Conservation (phyloP, 1,140 invertebrate genomes). For the Planococcus citri region DNA sequence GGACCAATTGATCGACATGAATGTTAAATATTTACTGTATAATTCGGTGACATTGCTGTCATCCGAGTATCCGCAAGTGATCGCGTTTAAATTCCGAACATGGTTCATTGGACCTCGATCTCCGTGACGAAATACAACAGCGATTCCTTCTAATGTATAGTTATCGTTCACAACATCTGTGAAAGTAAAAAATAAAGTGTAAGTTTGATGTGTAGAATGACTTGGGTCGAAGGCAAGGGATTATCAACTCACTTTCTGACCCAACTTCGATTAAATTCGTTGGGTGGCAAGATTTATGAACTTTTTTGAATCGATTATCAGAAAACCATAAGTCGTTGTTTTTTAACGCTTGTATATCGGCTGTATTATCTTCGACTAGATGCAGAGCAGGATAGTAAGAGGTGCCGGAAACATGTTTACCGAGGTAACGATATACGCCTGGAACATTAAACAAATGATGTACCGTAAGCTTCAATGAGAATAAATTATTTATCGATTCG, state of each 20-base stretch:
- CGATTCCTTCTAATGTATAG: constrained; percentile 59
- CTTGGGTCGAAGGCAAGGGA: no score
- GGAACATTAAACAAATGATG: no score
- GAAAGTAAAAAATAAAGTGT: constrained; percentile 27
- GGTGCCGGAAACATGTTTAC: background rate
- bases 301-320: no score
- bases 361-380: background rate
- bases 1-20: constrained; percentile 20
- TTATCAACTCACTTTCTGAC: background rate
- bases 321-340: no score
- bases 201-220: no score
- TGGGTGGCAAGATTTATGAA: background rate
- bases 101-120: constrained; percentile 72
- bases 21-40: background rate
- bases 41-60: constrained; percentile 8
- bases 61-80: constrained; percentile 51
- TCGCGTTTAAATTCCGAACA: constrained; percentile 54
- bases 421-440: background rate
- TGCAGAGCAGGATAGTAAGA: background rate
- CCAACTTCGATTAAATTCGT: background rate
- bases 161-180: constrained; percentile 44
- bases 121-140: constrained; percentile 73
- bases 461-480: no score
- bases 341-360: background rate
- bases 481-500: no score